A percentile compares a stretch with the other conserved stretches of the same genome.
These are phyloP conservation scores for Ranitomeya imitator DNA, from an alignment of 2,113 vertebrate genomes.

Conservation along the genomic window DNA sequence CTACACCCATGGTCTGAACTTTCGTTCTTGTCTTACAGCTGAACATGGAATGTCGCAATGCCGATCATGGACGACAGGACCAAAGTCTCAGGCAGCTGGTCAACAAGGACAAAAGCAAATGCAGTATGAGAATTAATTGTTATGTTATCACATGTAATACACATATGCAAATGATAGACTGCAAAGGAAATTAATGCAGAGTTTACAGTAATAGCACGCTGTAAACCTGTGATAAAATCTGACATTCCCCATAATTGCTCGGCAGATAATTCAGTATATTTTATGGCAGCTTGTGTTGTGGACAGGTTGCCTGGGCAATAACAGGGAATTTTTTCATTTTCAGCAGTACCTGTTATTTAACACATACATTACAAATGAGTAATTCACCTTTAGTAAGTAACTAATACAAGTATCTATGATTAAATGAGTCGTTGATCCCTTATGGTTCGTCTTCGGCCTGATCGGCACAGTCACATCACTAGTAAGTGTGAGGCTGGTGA, in stretches of 20 bases:
- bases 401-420: neutral
- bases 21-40: conserved; percentile 67
- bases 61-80: conserved; percentile 76
- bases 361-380: neutral
- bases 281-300: neutral
- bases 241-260: neutral
- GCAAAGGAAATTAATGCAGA: neutral
- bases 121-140: conserved; percentile 75
- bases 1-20: neutral
- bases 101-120: conserved; percentile 85
- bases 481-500: neutral
- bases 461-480: neutral
- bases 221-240: neutral
- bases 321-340: neutral
- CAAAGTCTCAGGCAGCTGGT: conserved; percentile 83
- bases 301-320: neutral
- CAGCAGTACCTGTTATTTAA: neutral
- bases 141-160: neutral
- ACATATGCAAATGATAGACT: neutral
- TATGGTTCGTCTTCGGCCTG: neutral
- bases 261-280: neutral
- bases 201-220: neutral
- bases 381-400: neutral
- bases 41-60: conserved; percentile 75
- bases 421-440: neutral